Evolutionary conservation across 2,888 invertebrate species (phyloP), one percentile per base, ranked within the genome.

Genomic region (Drosophila atroscutellata): DNA sequence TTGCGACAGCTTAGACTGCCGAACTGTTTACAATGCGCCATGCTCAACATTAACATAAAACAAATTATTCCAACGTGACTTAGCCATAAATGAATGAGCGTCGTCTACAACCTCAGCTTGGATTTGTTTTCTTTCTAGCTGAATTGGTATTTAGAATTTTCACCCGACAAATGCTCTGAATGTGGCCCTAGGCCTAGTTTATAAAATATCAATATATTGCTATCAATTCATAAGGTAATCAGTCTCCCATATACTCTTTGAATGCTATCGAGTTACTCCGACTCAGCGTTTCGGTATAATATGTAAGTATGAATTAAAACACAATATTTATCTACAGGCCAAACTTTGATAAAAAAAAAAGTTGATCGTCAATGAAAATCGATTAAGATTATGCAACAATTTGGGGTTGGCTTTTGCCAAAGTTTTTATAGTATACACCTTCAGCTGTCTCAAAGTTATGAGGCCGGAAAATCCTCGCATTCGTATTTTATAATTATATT

Each of bases 61-160:
- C 93, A 93, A 93, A 93, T 93, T 93, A 93, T 93, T 93, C 93
- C 93, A 92, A 93, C 93, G 93, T 93, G 93, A 93, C 93, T 93
- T 87, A 91, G 90, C 93, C 93, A 93, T 93, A 93, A 93, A 93
- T 92, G 93, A 92, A 89, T 91, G 90, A 84, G 63, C 88, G 58
- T 70, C 71, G 83, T 77, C 80, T 49, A 72, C 80, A 67, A 64
- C 76, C 64, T 56, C 55, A 67, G 70, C n/a, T 80, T 58, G 76
- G 39, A 77, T 77, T 80, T 76, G 39, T 72, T 77, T 75, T 58
- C 71, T 51, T 71, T 61, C 45, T 39, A 57, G 45, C 57, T 24
- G 72, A 45, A 74, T 74, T 61, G 72, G 47, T 72, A 74, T 74
- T 64, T 57, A 65, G 75, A 77, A 77, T 71, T 65, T 63, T 70